These are phyloP conservation scores for Athene cunicularia DNA, from an alignment of 2,113 vertebrate genomes.

Conservation along the genomic window DNA sequence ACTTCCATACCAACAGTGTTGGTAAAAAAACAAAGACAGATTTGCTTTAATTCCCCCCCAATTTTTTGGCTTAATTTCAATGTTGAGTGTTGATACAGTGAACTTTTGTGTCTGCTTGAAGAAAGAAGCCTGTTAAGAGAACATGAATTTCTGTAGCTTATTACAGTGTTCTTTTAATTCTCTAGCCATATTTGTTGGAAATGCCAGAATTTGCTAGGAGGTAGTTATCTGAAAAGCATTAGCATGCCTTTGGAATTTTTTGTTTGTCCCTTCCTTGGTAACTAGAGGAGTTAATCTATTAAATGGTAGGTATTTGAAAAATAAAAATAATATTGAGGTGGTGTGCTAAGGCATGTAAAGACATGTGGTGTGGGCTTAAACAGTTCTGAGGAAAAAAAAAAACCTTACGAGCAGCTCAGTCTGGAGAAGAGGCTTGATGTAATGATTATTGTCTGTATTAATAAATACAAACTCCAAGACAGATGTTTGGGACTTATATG, in stretches of 20 bases:
- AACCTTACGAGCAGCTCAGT: background rate
- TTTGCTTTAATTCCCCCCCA: background rate
- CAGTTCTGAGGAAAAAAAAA: background rate
- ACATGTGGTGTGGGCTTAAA: background rate
- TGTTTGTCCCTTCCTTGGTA: background rate
- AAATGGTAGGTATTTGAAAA: background rate
- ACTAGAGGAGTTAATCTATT: background rate
- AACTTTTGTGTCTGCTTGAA: background rate
- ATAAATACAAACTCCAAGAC: background rate
- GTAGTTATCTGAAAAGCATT: background rate
- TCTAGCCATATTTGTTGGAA: background rate
- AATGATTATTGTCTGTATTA: background rate
- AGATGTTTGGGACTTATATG: background rate
- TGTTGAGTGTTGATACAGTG: background rate
- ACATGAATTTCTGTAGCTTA: background rate
- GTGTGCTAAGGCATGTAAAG: background rate
- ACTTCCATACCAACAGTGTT: accelerated
- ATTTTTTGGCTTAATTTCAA: background rate
- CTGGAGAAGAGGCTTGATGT: background rate
- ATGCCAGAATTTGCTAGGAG: background rate
- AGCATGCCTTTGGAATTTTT: background rate
- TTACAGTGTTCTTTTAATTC: background rate
- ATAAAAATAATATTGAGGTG: too few relatives aligned
- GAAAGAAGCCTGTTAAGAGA: background rate
- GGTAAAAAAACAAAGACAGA: background rate